phyloP scores from a whole-genome alignment of 1,140 invertebrate genomes.

The Lanistes nyassanus region DNA sequence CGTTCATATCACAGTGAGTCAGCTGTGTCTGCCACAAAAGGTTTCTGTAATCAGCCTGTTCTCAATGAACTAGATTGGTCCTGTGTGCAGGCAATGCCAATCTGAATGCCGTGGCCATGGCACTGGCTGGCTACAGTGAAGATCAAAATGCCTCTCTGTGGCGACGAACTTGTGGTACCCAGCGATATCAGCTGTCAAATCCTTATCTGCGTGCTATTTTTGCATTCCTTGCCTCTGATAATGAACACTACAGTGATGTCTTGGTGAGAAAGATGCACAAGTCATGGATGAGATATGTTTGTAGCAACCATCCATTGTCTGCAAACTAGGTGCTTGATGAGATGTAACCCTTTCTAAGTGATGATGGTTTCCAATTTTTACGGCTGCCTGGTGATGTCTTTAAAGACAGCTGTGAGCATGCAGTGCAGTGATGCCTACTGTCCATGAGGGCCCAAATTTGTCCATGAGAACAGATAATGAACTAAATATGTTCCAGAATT shows the following conservation, averaged over 20 bases:
- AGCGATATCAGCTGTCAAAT: constrained; percentile 80
- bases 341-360: too few relatives aligned
- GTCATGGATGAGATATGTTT: too few relatives aligned
- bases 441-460: too few relatives aligned
- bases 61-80: constrained; percentile 3
- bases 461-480: too few relatives aligned
- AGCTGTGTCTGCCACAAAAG: neutral
- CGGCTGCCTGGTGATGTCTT: too few relatives aligned
- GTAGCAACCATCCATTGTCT: too few relatives aligned
- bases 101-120: constrained; percentile 82
- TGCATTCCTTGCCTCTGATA: constrained; percentile 86
- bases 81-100: constrained; percentile 51
- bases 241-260: constrained; percentile 82
- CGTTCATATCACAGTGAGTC: neutral
- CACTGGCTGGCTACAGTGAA: constrained; percentile 85
- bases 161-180: constrained; percentile 80
- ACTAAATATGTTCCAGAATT: too few relatives aligned
- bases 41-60: neutral
- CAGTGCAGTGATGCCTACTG: too few relatives aligned
- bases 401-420: too few relatives aligned
- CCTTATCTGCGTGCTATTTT: constrained; percentile 93
- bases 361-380: too few relatives aligned
- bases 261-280: constrained; percentile 72
- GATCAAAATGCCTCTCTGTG: constrained; percentile 81
- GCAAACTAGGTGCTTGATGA: too few relatives aligned